Percentiles rank a stretch among this genome's conserved stretches.
These are phyloP conservation scores for Muscidifurax raptorellus DNA, from an alignment of 1,140 invertebrate genomes.

Conservation along the genomic window DNA sequence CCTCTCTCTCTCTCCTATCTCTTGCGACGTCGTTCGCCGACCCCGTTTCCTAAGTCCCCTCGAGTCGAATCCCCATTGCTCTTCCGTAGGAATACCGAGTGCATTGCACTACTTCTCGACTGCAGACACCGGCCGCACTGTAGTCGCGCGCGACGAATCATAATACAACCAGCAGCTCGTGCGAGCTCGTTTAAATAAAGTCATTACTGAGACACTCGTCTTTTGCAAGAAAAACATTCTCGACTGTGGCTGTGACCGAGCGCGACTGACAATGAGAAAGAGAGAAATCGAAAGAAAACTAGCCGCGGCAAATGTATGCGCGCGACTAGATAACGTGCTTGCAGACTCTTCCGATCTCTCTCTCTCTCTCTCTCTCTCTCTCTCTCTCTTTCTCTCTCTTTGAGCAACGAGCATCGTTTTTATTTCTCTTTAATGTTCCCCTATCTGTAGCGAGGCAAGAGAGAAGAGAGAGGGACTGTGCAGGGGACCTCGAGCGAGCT, in stretches of 20 bases:
- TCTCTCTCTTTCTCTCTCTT: neutral
- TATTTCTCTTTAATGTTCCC: conserved; percentile 41
- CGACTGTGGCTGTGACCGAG: neutral
- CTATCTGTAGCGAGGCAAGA: conserved; percentile 53
- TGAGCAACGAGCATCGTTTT: conserved; percentile 14
- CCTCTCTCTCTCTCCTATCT: conserved; percentile 34
- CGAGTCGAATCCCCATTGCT: conserved; percentile 50
- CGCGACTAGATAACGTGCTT: conserved; percentile 62
- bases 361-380: conserved; percentile 14
- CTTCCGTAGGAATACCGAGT: conserved; percentile 36
- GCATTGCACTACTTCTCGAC: neutral
- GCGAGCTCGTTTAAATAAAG: neutral
- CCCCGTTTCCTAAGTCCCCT: conserved; percentile 51
- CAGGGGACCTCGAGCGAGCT: conserved; percentile 29
- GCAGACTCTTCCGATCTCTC: conserved; percentile 46
- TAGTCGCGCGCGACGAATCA: neutral
- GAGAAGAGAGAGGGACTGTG: conserved; percentile 31
- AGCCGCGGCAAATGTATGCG: conserved; percentile 65
- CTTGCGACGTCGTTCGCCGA: conserved; percentile 47
- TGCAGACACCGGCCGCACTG: neutral
- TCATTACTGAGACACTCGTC: neutral
- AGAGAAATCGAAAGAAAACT: conserved; percentile 63
- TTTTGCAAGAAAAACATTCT: neutral
- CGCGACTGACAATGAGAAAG: conserved; percentile 7
- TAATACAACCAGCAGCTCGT: no score